Conservation (phyloP, 1,140 invertebrate species). For the Conus betulinus region DNA sequence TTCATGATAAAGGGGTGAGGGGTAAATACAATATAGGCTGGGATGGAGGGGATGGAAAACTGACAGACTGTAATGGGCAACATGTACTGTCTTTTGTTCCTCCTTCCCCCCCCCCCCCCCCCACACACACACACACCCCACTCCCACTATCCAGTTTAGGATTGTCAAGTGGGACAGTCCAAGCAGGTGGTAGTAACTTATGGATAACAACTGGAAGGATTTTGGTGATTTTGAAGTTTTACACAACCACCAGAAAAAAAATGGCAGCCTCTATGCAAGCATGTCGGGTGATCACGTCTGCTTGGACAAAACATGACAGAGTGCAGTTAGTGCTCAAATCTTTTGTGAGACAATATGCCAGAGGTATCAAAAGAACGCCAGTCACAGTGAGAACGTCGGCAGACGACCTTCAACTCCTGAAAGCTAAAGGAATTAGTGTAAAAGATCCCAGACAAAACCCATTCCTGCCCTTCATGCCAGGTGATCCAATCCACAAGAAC, state of each 20-base stretch:
- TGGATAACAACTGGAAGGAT: neutral
- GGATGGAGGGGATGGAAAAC: too few relatives aligned
- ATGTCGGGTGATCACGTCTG: neutral
- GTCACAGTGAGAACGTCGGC: constrained; percentile 4
- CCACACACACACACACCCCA: too few relatives aligned
- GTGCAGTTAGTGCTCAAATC: neutral
- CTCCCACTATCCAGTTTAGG: too few relatives aligned
- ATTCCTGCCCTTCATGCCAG: constrained; percentile 2
- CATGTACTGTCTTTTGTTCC: too few relatives aligned
- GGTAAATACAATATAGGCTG: too few relatives aligned
- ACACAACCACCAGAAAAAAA: neutral
- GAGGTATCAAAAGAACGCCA: constrained; percentile 19
- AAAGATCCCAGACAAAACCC: constrained; percentile 17
- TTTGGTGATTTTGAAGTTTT: neutral
- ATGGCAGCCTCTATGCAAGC: constrained; percentile 39
- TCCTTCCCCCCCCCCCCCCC: too few relatives aligned
- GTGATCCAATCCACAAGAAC: neutral
- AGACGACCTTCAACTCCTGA: constrained; percentile 2
- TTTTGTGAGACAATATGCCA: constrained; percentile 17
- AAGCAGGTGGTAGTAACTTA: too few relatives aligned
- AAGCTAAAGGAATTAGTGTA: neutral
- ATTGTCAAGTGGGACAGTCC: too few relatives aligned
- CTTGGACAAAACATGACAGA: neutral
- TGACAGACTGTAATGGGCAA: too few relatives aligned
- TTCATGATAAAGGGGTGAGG: too few relatives aligned